Base-by-base conservation (phyloP, 2,113 vertebrate genomes). In the Oncorhynchus nerka region DNA sequence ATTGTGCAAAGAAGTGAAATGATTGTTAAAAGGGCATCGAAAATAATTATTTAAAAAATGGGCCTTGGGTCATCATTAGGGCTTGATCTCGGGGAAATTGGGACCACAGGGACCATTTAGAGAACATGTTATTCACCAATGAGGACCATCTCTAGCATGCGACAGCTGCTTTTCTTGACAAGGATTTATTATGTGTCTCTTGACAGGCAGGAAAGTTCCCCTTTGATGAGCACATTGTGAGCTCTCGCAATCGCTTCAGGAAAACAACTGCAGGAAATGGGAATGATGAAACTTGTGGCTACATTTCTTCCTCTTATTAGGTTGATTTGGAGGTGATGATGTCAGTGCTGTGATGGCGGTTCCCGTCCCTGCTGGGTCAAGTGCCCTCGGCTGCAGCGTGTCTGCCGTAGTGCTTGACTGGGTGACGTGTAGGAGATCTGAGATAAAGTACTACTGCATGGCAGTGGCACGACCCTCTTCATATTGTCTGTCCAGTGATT, bases 61-160 rank as follows among this genome's bases (percentile, higher is more conserved):
- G 49, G 90, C 90, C 91, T 86, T 78, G 79, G 85, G 93, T 93
- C 88, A 90, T 92, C 88, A 92, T 93, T 93, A 93, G 84, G 87
- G 83, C 81, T 85, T 81, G 81, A 89, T 90, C 83, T 89, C 80
- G 78, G 77, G 86, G 79, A 89, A 86, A 86, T 71, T 73, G 74
- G 77, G 85, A 83, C 80, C 73, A 79, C 71, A 74, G 69, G 88
- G 84, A 68, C 69, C 74, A 81, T 82, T 86, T 89, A 83, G 81
- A 81, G 79, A 88, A 84, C 82, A 73, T 88, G 82, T 85, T 78
- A 75, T 82, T 90, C 86, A 90, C 89, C 87, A 86, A 80, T 84
- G 75, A 45, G 79, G 57, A 77, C 67, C 24, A 71, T 79, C 81
- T 79, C 81, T 87, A 13, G 78, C 85, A 79, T 86, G 80, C 69